Conservation (phyloP, 1,140 invertebrate genomes). For the Melanaphis sacchari region DNA sequence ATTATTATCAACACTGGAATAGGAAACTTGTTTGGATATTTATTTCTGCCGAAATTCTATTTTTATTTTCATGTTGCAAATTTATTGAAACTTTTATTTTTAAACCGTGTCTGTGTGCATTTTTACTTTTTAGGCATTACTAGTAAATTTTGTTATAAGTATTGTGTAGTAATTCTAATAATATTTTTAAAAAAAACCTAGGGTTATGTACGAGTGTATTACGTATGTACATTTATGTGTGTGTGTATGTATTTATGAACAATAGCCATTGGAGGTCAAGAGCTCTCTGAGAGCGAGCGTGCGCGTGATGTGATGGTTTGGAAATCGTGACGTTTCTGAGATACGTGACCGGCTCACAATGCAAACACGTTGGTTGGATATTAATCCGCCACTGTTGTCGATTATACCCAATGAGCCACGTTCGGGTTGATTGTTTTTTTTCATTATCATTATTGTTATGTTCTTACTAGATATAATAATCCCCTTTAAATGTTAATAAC, state of each 20-base stretch:
- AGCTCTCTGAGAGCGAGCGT: constrained; percentile 12
- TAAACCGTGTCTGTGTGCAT: background rate
- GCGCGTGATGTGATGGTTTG: constrained; percentile 49
- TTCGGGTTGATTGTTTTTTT: background rate
- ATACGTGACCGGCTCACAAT: constrained; percentile 56
- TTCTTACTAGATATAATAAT: background rate
- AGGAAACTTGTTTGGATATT: background rate
- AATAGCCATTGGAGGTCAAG: constrained; percentile 53
- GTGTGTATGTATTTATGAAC: background rate
- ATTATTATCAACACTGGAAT: background rate
- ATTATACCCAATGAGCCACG: constrained; percentile 10
- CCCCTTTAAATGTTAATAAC: background rate
- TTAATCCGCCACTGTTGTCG: constrained; percentile 47
- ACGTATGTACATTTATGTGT: background rate
- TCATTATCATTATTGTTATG: background rate
- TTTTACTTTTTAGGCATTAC: background rate
- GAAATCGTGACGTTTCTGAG: constrained; percentile 51
- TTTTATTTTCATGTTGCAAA: background rate
- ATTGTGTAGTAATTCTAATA: background rate
- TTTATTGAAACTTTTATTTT: background rate
- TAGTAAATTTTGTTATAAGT: background rate
- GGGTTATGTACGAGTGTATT: background rate
- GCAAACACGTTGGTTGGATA: constrained; percentile 49
- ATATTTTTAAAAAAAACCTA: background rate
- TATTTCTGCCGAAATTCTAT: background rate